phyloP scores from a whole-genome alignment of 1,140 invertebrate species.

The Holotrichia oblita region DNA sequence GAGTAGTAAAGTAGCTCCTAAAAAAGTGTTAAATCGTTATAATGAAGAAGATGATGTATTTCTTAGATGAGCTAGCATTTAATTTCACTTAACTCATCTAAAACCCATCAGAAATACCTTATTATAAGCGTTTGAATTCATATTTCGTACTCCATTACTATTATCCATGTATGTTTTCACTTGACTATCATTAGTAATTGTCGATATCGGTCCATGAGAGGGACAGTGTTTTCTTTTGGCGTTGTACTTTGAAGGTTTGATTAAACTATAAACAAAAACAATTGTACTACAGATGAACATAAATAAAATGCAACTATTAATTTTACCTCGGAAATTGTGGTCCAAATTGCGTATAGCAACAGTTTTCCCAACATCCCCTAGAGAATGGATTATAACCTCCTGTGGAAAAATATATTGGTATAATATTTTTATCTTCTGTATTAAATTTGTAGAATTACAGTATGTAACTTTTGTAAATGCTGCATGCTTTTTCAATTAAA shows the following conservation, averaged over 20 bases:
- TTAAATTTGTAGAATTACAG: not conserved
- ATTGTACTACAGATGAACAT: constrained; percentile 24
- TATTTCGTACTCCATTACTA: constrained; percentile 85
- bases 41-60: no score
- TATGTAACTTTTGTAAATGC: no score
- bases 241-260: constrained; percentile 65
- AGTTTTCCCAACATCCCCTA: constrained; percentile 91
- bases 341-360: constrained; percentile 94
- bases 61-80: no score
- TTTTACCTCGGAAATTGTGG: constrained; percentile 94
- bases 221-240: constrained; percentile 58
- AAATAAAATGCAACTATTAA: not conserved
- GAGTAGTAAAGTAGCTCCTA: no score
- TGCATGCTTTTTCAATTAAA: no score
- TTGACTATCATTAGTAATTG: constrained; percentile 68
- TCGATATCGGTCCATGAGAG: constrained; percentile 60
- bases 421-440: no score
- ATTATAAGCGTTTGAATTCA: constrained; percentile 90
- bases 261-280: constrained; percentile 58
- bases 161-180: constrained; percentile 97
- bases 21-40: no score
- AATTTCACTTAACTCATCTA: no score
- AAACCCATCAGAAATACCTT: constrained; percentile 71
- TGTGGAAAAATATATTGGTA: not conserved
- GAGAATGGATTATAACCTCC: constrained; percentile 96